Evolutionary conservation across 2,888 invertebrate genomes (phyloP).

Genomic region (Tanypteryx hageni): DNA sequence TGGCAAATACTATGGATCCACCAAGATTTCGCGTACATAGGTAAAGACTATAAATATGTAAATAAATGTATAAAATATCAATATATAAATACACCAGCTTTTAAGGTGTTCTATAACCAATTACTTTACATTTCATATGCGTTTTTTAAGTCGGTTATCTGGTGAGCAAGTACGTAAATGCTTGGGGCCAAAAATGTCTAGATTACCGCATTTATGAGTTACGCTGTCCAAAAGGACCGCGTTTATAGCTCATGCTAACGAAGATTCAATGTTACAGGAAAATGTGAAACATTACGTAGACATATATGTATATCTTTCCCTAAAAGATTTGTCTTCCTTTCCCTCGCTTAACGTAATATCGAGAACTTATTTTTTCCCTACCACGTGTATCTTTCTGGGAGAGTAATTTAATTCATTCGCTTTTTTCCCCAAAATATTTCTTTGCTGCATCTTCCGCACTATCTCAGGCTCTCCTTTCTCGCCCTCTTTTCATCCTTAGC

Average conservation of each 20-base stretch:
- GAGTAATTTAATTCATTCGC: not conserved
- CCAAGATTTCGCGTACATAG: too few species aligned
- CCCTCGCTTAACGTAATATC: not conserved
- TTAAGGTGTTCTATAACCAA: too few species aligned
- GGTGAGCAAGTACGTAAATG: too few species aligned
- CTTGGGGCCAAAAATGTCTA: too few species aligned
- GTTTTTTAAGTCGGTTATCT: too few species aligned
- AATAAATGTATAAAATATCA: too few species aligned
- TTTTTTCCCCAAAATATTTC: not conserved
- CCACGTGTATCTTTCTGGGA: not conserved
- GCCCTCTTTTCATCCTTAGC: not conserved
- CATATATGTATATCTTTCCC: not conserved
- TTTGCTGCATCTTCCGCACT: not conserved
- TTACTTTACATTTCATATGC: too few species aligned
- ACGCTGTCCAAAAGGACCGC: not conserved
- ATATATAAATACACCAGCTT: too few species aligned
- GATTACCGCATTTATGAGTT: too few species aligned
- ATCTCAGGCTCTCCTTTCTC: not conserved
- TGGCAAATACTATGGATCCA: too few species aligned
- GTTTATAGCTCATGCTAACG: not conserved
- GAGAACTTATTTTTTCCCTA: not conserved
- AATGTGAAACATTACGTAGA: not conserved
- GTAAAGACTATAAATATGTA: too few species aligned
- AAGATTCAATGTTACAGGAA: not conserved
- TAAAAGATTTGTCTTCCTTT: not conserved